These are phyloP conservation scores for Crioceris asparagi DNA, from an alignment of 2,888 invertebrate species.

Conservation along the genomic window DNA sequence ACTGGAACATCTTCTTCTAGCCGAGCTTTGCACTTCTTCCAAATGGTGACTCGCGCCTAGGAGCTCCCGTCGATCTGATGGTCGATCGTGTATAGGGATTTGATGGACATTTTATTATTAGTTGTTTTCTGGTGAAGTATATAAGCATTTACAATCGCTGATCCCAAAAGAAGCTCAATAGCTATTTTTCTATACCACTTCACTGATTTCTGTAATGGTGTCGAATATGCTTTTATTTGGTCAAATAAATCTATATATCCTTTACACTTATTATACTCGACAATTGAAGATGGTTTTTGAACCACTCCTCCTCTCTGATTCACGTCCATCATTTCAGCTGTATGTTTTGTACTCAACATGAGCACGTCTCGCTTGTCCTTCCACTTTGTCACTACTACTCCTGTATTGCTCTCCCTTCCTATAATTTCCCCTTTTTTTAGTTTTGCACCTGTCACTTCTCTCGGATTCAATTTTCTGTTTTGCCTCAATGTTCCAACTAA, in stretches of 20 bases:
- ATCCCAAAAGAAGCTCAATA: constrained; percentile 11
- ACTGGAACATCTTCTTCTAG: background rate
- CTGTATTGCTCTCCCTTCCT: constrained; percentile 1
- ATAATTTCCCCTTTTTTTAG: constrained; percentile 3
- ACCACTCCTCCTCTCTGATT: constrained; percentile 4
- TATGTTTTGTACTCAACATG: constrained; percentile 6
- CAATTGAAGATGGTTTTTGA: constrained; percentile 9
- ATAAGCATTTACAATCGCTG: constrained; percentile 10
- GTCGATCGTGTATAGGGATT: background rate
- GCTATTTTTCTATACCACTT: constrained; percentile 11
- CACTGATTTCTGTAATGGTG: constrained; percentile 17
- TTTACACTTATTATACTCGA: constrained; percentile 8
- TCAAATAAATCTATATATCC: constrained; percentile 11
- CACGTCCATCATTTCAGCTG: constrained; percentile 8
- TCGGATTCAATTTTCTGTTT: constrained; percentile 17
- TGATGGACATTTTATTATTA: constrained; percentile 4
- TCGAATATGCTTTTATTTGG: constrained; percentile 7
- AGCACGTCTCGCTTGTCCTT: constrained; percentile 6
- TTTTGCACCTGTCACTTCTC: constrained; percentile 6
- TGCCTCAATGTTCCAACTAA: constrained; percentile 14
- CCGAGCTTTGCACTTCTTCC: too few species aligned
- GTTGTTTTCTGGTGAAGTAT: constrained; percentile 5
- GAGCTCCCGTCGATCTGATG: too few species aligned
- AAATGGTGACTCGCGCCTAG: constrained; percentile 1
- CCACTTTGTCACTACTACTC: constrained; percentile 4